A percentile compares a stretch with the other conserved stretches of the same genome.
Conservation (phyloP, 1,140 invertebrate species). For the Drosophila burlai region DNA sequence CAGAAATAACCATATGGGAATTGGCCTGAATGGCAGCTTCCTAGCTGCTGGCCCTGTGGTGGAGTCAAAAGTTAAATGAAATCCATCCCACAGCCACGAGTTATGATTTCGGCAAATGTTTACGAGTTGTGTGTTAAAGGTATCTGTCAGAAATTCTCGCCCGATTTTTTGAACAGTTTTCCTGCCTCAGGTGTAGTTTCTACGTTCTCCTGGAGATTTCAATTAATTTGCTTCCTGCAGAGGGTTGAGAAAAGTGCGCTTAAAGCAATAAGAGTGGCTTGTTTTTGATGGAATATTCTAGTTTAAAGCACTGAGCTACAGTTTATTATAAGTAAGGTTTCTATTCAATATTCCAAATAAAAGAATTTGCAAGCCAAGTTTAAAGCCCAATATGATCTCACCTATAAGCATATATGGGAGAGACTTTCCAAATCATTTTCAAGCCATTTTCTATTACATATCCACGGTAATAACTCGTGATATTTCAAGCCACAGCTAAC, state of each 20-base stretch:
- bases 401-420: neutral
- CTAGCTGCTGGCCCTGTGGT: slow-evolving; percentile 16
- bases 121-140: slow-evolving; percentile 61
- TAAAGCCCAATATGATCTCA: neutral
- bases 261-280: neutral
- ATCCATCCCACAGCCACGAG: slow-evolving; percentile 44
- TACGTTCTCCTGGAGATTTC: slow-evolving; percentile 21
- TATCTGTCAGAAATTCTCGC: slow-evolving; percentile 58
- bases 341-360: too few species aligned
- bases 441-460: neutral
- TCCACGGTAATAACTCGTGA: neutral
- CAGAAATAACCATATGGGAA: slow-evolving; percentile 21
- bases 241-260: neutral
- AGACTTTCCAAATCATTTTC: neutral
- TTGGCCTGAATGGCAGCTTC: slow-evolving; percentile 42
- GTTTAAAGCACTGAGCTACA: neutral
- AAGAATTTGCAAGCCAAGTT: neutral
- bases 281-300: neutral
- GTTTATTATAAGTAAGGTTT: neutral
- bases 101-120: slow-evolving; percentile 61
- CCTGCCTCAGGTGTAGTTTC: slow-evolving; percentile 44
- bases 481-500: slow-evolving; percentile 39
- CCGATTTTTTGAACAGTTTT: slow-evolving; percentile 33
- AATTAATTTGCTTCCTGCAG: slow-evolving; percentile 47
- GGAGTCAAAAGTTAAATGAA: slow-evolving; percentile 62